Conservation (phyloP, 2,797 vertebrate genomes). For the Acanthurus tractus region DNA sequence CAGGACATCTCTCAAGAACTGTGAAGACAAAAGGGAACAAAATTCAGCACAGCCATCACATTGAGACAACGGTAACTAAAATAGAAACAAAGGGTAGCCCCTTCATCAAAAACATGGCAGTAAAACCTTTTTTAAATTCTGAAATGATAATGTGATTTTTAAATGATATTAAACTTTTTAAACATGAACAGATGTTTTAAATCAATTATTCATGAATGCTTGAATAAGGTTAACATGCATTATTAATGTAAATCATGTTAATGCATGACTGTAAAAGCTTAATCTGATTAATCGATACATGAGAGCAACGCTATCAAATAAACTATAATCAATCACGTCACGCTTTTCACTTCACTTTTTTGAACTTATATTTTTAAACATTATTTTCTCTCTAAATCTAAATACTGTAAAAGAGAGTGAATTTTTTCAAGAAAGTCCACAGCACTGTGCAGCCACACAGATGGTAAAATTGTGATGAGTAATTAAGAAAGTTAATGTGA, state of each 20-base stretch:
- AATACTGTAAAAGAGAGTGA: not conserved
- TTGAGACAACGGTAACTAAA: conserved; percentile 28
- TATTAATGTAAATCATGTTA: not conserved
- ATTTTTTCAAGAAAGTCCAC: not conserved
- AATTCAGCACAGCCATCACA: conserved; percentile 39
- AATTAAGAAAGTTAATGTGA: not conserved
- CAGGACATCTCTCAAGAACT: conserved; percentile 98
- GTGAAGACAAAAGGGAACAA: conserved; percentile 59
- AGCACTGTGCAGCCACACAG: not conserved
- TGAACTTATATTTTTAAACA: too few relatives aligned
- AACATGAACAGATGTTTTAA: not conserved
- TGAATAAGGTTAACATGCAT: not conserved
- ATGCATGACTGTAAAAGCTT: not conserved
- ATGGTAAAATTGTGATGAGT: not conserved
- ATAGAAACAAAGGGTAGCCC: conserved; percentile 66
- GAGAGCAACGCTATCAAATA: not conserved
- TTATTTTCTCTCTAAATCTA: too few relatives aligned
- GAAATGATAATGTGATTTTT: conserved; percentile 4
- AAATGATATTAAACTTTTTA: not conserved
- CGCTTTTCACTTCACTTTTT: too few relatives aligned
- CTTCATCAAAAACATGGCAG: conserved; percentile 23
- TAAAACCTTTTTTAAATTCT: conserved; percentile 23
- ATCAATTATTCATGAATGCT: not conserved
- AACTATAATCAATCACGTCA: not conserved
- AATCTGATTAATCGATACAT: not conserved